Conservation (phyloP, 2,113 vertebrate genomes). For the Nycticebus coucang region DNA sequence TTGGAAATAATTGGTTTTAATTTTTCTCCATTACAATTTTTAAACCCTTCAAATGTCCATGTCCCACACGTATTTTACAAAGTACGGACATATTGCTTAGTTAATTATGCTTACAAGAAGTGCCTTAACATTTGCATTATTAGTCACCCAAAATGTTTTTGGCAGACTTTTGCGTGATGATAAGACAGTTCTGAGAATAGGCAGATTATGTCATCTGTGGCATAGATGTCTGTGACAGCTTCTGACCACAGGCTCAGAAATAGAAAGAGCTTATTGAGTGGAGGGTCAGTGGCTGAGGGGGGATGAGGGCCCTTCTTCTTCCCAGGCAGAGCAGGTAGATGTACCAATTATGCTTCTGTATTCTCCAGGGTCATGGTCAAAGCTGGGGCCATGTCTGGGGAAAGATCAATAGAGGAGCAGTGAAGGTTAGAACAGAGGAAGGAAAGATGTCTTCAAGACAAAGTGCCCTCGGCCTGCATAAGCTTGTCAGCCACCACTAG, state of each 20-base stretch:
- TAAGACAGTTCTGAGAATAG: not conserved
- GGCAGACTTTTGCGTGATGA: not conserved
- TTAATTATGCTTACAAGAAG: conserved; percentile 28
- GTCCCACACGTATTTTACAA: not conserved
- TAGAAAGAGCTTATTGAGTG: not conserved
- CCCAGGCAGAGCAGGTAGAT: not conserved
- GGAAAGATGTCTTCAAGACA: not conserved
- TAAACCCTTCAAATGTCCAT: not conserved
- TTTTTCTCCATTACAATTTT: conserved; percentile 11
- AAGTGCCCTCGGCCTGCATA: not conserved
- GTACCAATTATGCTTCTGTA: not conserved
- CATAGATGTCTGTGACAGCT: not conserved
- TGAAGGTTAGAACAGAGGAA: not conserved
- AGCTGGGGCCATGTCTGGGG: not conserved
- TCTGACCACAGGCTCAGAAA: not conserved
- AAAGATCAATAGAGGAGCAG: not conserved
- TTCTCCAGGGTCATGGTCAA: not conserved
- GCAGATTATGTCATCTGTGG: not conserved
- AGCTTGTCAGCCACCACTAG: not conserved
- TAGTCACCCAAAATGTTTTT: not conserved
- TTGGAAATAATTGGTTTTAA: conserved; percentile 38
- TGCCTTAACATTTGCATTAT: conserved; percentile 26
- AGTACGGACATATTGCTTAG: not conserved
- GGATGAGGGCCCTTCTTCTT: not conserved
- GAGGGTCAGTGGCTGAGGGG: not conserved